Conservation (phyloP, 1,140 invertebrate species). For the Drosophila truncata region DNA sequence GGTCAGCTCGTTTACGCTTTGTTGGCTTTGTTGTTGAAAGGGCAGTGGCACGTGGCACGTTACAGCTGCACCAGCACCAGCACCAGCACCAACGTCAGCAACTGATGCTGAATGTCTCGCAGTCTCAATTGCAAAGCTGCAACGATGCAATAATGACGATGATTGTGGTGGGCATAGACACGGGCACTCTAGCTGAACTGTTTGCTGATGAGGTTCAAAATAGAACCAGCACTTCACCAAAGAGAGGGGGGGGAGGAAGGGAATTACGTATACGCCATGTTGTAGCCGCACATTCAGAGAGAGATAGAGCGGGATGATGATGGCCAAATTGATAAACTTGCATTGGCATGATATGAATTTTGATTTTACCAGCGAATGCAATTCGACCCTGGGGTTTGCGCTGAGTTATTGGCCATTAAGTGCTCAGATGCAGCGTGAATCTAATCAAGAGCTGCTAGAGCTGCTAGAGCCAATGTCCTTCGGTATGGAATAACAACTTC, state of each 20-base stretch:
- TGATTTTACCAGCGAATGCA: constrained; percentile 40
- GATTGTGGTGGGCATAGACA: neutral
- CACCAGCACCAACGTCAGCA: constrained; percentile 18
- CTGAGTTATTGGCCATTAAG: constrained; percentile 43
- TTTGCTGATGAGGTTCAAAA: constrained; percentile 25
- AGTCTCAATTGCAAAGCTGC: constrained; percentile 23
- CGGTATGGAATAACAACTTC: constrained; percentile 8
- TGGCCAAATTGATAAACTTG: constrained; percentile 51
- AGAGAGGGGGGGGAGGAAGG: constrained; percentile 4
- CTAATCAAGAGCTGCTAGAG: constrained; percentile 43
- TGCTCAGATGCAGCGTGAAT: constrained; percentile 37
- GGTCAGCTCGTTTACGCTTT: constrained; percentile 8
- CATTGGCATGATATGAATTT: constrained; percentile 60
- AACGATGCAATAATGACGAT: constrained; percentile 19
- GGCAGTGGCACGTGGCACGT: constrained; percentile 26
- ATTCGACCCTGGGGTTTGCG: constrained; percentile 23
- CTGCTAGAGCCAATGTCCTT: constrained; percentile 11
- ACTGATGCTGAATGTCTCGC: constrained; percentile 6
- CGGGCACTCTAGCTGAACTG: constrained; percentile 7
- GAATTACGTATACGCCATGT: constrained; percentile 52
- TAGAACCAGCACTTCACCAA: constrained; percentile 22
- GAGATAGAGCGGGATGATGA: neutral
- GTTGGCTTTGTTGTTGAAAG: constrained; percentile 10
- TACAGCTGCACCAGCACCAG: constrained; percentile 1
- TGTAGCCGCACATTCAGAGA: constrained; percentile 5